Conservation (phyloP, 2,797 vertebrate species). For the Leucoraja ocellata region DNA sequence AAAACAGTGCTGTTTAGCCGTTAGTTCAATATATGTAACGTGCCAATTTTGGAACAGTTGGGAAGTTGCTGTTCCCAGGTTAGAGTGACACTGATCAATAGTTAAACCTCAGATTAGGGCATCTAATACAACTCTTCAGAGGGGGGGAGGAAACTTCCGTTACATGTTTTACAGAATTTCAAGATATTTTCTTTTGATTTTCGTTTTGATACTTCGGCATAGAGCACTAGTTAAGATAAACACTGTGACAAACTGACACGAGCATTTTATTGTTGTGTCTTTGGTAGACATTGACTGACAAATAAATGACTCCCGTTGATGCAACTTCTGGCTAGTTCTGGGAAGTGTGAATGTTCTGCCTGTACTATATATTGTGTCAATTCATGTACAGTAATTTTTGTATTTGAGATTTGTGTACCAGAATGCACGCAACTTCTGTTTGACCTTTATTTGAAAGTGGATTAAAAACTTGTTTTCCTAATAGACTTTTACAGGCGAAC, state of each 20-base stretch:
- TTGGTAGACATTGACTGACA: slow-evolving; percentile 46
- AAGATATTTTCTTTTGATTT: slow-evolving; percentile 58
- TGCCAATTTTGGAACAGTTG: slow-evolving; percentile 80
- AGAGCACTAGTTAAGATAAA: slow-evolving; percentile 81
- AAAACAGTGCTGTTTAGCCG: slow-evolving; percentile 63
- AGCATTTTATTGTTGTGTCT: slow-evolving; percentile 54
- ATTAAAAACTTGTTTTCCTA: slow-evolving; percentile 65
- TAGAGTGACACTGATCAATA: neutral
- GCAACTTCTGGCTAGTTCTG: slow-evolving; percentile 45
- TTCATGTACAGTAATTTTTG: slow-evolving; percentile 79
- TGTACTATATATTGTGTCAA: slow-evolving; percentile 73
- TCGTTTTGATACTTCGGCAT: slow-evolving; percentile 64
- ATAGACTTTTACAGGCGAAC: slow-evolving; percentile 62
- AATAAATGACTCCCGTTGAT: slow-evolving; percentile 47
- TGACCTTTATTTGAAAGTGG: slow-evolving; percentile 67
- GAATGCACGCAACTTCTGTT: slow-evolving; percentile 81
- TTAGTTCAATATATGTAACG: slow-evolving; percentile 73
- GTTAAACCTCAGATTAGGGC: slow-evolving; percentile 40
- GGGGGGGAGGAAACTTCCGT: slow-evolving; percentile 46
- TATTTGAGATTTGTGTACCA: slow-evolving; percentile 74
- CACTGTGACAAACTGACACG: slow-evolving; percentile 88
- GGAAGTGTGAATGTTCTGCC: slow-evolving; percentile 46
- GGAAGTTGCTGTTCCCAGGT: slow-evolving; percentile 43
- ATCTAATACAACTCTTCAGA: slow-evolving; percentile 43
- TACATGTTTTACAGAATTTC: slow-evolving; percentile 43